Conservation (phyloP, 2,113 vertebrate genomes). For the Trogon surrucura region DNA sequence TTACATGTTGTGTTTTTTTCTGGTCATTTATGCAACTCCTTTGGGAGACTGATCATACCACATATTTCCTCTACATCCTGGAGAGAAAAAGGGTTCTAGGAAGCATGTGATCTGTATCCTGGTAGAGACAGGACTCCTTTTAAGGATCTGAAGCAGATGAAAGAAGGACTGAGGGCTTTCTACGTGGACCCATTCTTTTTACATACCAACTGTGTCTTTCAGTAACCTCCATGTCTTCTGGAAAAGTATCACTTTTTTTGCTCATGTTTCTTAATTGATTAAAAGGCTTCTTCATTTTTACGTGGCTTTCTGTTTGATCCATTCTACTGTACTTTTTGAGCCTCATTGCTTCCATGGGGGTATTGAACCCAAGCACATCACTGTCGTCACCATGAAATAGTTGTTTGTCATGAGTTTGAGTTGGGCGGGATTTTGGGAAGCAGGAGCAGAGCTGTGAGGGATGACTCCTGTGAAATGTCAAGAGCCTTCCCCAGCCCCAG, state of each 20-base stretch:
- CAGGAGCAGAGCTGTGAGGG: too few relatives aligned
- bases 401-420: too few relatives aligned
- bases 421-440: too few relatives aligned
- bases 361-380: neutral
- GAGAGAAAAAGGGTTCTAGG: neutral
- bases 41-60: neutral
- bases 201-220: neutral
- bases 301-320: neutral
- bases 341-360: neutral
- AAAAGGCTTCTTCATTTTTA: neutral
- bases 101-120: neutral
- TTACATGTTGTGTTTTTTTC: rapidly evolving
- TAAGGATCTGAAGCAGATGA: neutral
- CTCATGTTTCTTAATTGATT: neutral
- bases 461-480: too few relatives aligned
- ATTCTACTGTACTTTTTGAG: neutral
- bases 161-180: neutral
- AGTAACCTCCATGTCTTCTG: neutral
- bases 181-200: neutral
- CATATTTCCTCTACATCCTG: neutral
- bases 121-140: neutral
- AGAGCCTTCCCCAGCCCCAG: too few relatives aligned
- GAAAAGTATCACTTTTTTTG: neutral
- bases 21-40: neutral
- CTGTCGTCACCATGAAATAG: neutral